Conservation (phyloP, 2,113 vertebrate species). For the Proterorhinus semilunaris region DNA sequence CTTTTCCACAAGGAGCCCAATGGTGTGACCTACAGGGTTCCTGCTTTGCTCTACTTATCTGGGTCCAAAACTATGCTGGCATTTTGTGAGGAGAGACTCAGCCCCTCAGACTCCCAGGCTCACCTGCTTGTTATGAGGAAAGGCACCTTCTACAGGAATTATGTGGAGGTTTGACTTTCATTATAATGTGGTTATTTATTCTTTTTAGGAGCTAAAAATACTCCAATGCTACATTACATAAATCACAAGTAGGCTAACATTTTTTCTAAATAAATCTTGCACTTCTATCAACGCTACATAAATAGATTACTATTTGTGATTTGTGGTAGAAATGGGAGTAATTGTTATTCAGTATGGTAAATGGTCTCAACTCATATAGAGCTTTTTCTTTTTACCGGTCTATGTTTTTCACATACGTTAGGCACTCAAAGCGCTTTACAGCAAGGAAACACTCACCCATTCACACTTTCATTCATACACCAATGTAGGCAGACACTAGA, state of each 20-base stretch:
- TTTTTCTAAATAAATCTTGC: no score
- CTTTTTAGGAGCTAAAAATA: neutral
- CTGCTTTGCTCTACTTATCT: conserved; percentile 83
- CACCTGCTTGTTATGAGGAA: conserved; percentile 88
- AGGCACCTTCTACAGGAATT: conserved; percentile 80
- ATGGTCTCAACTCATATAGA: no score
- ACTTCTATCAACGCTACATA: neutral
- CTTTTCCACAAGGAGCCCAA: conserved; percentile 86
- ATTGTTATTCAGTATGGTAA: no score
- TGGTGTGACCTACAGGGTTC: conserved; percentile 89
- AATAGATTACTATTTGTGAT: neutral
- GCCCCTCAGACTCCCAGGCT: conserved; percentile 83
- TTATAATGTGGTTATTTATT: neutral
- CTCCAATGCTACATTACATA: no score
- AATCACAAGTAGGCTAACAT: no score
- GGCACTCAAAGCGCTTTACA: no score
- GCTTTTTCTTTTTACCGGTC: no score
- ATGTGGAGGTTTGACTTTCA: conserved; percentile 81
- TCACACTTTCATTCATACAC: no score
- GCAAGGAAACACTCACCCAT: no score
- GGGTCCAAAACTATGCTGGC: conserved; percentile 82
- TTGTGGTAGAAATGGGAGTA: no score
- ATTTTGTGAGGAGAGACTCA: conserved; percentile 90
- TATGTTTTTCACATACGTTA: no score
- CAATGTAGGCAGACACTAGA: no score